These are phyloP conservation scores for Manduca sexta DNA, from an alignment of 1,140 invertebrate species.

Conservation along the genomic window DNA sequence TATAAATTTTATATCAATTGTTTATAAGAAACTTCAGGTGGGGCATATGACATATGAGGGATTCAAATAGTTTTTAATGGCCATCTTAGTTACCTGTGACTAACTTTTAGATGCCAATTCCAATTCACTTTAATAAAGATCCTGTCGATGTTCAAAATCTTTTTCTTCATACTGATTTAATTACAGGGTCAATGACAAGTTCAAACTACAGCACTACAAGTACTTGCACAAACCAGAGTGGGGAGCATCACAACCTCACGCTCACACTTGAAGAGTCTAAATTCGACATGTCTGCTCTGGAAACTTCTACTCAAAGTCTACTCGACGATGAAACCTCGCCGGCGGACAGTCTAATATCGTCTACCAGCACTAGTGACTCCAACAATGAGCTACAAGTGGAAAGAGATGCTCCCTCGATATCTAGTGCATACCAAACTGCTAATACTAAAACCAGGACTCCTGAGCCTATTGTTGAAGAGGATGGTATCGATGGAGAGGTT, in stretches of 20 bases:
- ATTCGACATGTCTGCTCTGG: slow-evolving; percentile 82
- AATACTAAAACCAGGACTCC: slow-evolving; percentile 61
- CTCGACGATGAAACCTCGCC: slow-evolving; percentile 85
- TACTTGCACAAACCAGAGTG: slow-evolving; percentile 65
- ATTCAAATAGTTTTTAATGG: too few species aligned
- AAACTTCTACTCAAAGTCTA: slow-evolving; percentile 78
- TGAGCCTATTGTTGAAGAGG: slow-evolving; percentile 48
- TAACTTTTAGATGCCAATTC: too few species aligned
- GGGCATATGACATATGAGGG: too few species aligned
- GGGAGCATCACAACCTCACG: slow-evolving; percentile 50
- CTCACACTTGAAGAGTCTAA: slow-evolving; percentile 80
- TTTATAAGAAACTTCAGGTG: too few species aligned
- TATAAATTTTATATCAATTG: too few species aligned
- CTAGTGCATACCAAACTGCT: slow-evolving; percentile 68
- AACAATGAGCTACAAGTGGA: slow-evolving; percentile 73
- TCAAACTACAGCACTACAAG: slow-evolving; percentile 68
- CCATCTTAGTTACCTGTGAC: too few species aligned
- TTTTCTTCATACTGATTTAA: neutral
- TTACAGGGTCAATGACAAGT: slow-evolving; percentile 66
- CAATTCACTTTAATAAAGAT: too few species aligned
- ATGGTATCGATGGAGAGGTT: slow-evolving; percentile 58
- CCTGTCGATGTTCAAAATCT: too few species aligned
- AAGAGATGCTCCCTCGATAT: slow-evolving; percentile 58
- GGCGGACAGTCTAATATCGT: slow-evolving; percentile 84
- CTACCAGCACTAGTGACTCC: slow-evolving; percentile 79